A percentile compares a stretch with the other conserved stretches of the same genome.
Conservation (phyloP, 2,113 vertebrate genomes). For the Lophura nycthemera region DNA sequence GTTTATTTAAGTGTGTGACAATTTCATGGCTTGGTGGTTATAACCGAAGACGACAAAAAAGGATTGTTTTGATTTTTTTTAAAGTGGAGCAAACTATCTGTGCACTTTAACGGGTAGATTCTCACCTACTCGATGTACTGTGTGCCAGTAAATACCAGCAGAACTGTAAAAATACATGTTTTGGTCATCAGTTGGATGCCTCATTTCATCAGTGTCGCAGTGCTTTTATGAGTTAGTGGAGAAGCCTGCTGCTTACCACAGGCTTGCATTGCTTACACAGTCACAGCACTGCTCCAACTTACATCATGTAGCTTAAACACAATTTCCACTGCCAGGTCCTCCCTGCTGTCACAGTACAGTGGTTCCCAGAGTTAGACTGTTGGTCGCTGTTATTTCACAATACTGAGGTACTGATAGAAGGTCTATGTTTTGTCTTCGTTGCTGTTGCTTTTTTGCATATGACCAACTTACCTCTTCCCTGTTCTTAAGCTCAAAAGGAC, state of each 20-base stretch:
- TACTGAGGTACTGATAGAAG: background rate
- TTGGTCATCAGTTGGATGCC: background rate
- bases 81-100: background rate
- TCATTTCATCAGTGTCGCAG: background rate
- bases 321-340: background rate
- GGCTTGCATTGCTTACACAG: background rate
- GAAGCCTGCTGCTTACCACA: background rate
- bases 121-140: background rate
- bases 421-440: background rate
- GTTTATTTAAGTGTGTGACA: constrained; percentile 56
- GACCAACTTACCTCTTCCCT: background rate
- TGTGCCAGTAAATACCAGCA: background rate
- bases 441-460: background rate
- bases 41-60: background rate
- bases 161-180: background rate
- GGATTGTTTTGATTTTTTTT: background rate
- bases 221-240: background rate
- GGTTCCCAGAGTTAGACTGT: background rate
- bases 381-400: background rate
- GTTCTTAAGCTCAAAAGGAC: background rate
- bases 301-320: background rate
- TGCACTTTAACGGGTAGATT: background rate
- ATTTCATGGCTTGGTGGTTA: background rate
- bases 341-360: rapidly evolving
- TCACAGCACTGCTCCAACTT: background rate